A percentile compares a stretch with the other conserved stretches of the same genome.
Conservation (phyloP, 2,888 invertebrate species). For the Sclerodermus sp. region DNA sequence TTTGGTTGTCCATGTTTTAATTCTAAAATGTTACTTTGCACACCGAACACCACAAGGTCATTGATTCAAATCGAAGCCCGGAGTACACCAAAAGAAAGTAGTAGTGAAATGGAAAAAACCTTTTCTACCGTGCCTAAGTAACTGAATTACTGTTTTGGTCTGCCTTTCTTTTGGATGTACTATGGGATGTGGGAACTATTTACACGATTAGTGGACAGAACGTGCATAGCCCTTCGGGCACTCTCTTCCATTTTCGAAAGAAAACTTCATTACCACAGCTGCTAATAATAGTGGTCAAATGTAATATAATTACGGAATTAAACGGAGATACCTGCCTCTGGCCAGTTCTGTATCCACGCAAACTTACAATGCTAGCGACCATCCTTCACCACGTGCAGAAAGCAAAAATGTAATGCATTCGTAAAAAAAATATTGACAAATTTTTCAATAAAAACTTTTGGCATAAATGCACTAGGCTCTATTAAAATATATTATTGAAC, state of each 20-base stretch:
- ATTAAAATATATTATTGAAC: not conserved
- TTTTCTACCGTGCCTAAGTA: no score
- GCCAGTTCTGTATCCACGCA: conserved; percentile 57
- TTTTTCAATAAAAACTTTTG: conserved; percentile 3
- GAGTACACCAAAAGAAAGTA: not conserved
- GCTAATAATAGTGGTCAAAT: conserved; percentile 39
- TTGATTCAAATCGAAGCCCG: not conserved
- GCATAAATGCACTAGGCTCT: not conserved
- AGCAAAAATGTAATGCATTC: conserved; percentile 19
- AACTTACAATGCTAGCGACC: conserved; percentile 46
- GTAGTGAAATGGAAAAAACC: not conserved
- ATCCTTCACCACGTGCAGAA: conserved; percentile 45
- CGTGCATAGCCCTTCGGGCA: conserved; percentile 13
- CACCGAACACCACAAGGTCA: conserved; percentile 26
- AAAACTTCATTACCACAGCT: conserved; percentile 16
- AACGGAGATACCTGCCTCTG: conserved; percentile 58
- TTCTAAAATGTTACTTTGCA: conserved; percentile 8
- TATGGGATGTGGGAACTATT: not conserved
- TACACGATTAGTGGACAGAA: conserved; percentile 20
- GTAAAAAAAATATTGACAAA: conserved; percentile 8
- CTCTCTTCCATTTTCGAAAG: conserved; percentile 8
- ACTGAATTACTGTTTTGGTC: not conserved
- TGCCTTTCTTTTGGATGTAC: not conserved
- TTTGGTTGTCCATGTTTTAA: not conserved
- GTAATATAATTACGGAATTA: conserved; percentile 22